These are phyloP conservation scores for Oncopodura yosiiana DNA, from an alignment of 1,140 invertebrate genomes.

Conservation along the genomic window DNA sequence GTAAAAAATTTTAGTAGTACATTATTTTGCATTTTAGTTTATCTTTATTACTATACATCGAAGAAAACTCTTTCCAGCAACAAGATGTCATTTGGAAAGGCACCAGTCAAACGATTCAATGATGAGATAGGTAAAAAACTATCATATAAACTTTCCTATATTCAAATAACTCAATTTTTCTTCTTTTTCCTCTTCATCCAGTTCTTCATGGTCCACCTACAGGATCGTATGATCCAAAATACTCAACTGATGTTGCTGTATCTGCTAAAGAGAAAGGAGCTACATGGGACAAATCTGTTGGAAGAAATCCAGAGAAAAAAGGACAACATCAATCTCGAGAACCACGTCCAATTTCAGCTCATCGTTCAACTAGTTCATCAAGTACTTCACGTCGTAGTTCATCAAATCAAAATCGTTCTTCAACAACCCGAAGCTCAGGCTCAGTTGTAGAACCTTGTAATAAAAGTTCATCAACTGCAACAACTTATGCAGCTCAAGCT, in stretches of 20 bases:
- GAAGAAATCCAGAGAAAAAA: not conserved
- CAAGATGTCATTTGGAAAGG: slow-evolving; percentile 12
- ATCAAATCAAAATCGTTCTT: not conserved
- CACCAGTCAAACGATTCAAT: slow-evolving; percentile 17
- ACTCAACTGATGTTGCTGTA: slow-evolving; percentile 11
- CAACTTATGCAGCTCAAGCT: no score
- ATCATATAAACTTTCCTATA: no score
- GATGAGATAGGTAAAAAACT: slow-evolving; percentile 4
- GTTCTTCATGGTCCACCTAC: slow-evolving; percentile 1
- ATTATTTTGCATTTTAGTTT: slow-evolving; percentile 1
- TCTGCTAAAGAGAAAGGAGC: not conserved
- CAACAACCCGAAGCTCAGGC: not conserved
- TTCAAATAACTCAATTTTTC: not conserved
- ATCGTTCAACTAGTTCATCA: not conserved
- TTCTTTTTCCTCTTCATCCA: not conserved
- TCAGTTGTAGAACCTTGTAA: no score
- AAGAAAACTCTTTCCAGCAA: not conserved
- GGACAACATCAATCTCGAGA: not conserved
- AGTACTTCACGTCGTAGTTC: not conserved
- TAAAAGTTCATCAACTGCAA: no score
- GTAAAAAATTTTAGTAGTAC: no score
- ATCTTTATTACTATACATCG: not conserved
- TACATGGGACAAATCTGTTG: not conserved
- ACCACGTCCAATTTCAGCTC: not conserved
- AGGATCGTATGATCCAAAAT: slow-evolving; percentile 17